Conservation (phyloP, 2,113 vertebrate genomes). For the Otus sunia region DNA sequence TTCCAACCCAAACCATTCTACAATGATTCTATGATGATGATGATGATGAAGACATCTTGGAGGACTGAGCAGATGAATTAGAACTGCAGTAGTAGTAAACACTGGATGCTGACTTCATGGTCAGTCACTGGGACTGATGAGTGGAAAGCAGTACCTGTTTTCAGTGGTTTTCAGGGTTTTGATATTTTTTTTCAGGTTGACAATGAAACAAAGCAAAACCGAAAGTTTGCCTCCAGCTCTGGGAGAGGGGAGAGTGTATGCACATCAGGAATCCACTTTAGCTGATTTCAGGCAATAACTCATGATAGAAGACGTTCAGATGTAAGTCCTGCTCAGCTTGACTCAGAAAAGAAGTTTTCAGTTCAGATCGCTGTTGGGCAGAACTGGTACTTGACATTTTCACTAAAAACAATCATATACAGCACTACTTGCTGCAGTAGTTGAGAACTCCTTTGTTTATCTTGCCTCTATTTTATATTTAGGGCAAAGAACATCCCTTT, state of each 20-base stretch:
- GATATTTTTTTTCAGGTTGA: not conserved
- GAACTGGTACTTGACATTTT: not conserved
- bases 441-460: not conserved
- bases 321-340: not conserved
- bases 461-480: not conserved
- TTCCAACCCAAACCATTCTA: too few species aligned
- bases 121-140: not conserved
- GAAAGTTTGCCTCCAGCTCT: not conserved
- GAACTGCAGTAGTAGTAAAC: not conserved
- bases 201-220: not conserved
- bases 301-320: not conserved
- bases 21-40: too few species aligned
- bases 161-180: not conserved
- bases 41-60: not conserved
- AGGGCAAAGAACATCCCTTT: not conserved
- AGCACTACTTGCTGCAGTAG: not conserved
- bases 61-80: not conserved
- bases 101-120: not conserved
- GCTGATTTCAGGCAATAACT: not conserved
- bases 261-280: not conserved
- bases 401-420: not conserved
- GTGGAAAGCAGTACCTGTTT: not conserved
- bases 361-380: not conserved
- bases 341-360: not conserved
- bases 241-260: not conserved